Base-by-base conservation (phyloP, 2,113 vertebrate genomes). In the Hippolais icterina region DNA sequence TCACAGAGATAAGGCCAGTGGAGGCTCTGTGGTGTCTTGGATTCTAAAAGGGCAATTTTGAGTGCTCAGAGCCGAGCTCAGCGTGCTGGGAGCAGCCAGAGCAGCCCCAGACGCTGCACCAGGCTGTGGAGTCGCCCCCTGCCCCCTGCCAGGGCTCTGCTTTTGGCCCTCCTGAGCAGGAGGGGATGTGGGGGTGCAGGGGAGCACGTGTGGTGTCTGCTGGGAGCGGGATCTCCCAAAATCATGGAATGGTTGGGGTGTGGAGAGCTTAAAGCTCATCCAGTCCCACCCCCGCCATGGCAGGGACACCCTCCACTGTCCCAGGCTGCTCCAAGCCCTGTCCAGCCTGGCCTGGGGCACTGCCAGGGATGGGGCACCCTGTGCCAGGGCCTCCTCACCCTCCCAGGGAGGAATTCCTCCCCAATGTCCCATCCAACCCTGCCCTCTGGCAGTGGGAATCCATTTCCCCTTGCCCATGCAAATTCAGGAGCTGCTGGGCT, bases 371-470 rank as follows among this genome's bases (percentile, higher is more conserved):
- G 39, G 78, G 20, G 13, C 27, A 59, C 0, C 37, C 39, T 44
- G 6, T 75, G 52, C 60, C 68, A 44, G 77, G 31, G 14, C 31
- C 22, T 74, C 2, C 8, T 28, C 87, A 29, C 20, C 47, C n/a
- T 68, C 69, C 1, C 39, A 68, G 53, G 1, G 1, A 47, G 13
- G 7, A 75, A 41, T 18, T 52, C n/a, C 61, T 35, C 8, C 70
- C 39, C 61, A 10, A 0, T 5, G 3, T 22, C 24, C 87, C 39
- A 12, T 5, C 53, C 1, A 12, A 0, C 24, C 28, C 39, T 75
- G 20, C 24, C 60, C 61, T 60, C 70, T 68, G 69, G 23, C 68
- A 14, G 5, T 13, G 20, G 14, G 28, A 52, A 46, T 9, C 53
- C 69, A 15, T 47, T 66, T 13, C n/a, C 47, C 7, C 0, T 8